phyloP scores from a whole-genome alignment of 2,888 invertebrate species.

The Gymnocheta viridis region DNA sequence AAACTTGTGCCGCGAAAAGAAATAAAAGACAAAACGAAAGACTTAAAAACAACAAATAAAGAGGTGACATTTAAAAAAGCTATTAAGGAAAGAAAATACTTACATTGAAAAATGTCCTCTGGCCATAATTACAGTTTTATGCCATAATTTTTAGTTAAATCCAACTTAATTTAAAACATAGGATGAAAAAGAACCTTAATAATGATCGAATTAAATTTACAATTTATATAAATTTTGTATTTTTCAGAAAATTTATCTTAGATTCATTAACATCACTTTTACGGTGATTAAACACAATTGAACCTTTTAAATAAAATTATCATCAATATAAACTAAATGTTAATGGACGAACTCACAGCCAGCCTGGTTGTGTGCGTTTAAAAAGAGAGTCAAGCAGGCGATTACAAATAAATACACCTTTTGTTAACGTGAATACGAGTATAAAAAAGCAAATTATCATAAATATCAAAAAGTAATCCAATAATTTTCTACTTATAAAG shows the following conservation, averaged over 20 bases:
- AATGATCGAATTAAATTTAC: slow-evolving; percentile 44
- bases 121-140: slow-evolving; percentile 51
- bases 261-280: slow-evolving; percentile 67
- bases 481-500: slow-evolving; percentile 61
- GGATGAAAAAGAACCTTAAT: slow-evolving; percentile 2
- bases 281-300: slow-evolving; percentile 69
- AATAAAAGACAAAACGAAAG: slow-evolving; percentile 9
- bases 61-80: slow-evolving; percentile 51
- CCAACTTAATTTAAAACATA: background rate
- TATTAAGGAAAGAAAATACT: slow-evolving; percentile 31
- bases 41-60: slow-evolving; percentile 34
- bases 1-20: background rate
- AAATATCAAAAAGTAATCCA: slow-evolving; percentile 69
- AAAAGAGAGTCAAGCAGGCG: background rate
- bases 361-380: background rate
- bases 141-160: slow-evolving; percentile 3
- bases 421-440: slow-evolving; percentile 25
- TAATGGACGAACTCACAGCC: background rate
- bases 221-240: slow-evolving; percentile 46
- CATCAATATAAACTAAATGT: slow-evolving; percentile 47
- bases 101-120: slow-evolving; percentile 42
- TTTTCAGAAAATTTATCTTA: slow-evolving; percentile 57
- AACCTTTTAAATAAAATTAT: slow-evolving; percentile 64
- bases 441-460: slow-evolving; percentile 64
- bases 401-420: slow-evolving; percentile 14